phyloP scores from a whole-genome alignment of 2,888 invertebrate species.

The Mechanitis messenoides region DNA sequence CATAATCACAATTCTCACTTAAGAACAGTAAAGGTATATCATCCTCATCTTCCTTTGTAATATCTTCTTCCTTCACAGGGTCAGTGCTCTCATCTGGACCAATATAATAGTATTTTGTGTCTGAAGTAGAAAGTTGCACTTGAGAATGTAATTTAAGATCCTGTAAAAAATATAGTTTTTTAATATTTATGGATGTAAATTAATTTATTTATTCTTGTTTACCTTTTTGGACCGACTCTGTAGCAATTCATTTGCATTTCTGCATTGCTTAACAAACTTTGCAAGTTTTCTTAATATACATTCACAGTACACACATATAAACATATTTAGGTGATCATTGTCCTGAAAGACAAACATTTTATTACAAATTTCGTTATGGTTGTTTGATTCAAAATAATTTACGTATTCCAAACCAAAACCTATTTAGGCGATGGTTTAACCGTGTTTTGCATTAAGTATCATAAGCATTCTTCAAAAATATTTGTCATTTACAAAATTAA shows the following conservation, averaged over 20 bases:
- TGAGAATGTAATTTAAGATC: neutral
- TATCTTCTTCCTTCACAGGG: slow-evolving; percentile 18
- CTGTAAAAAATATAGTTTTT: slow-evolving; percentile 7
- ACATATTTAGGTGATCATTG: slow-evolving; percentile 27
- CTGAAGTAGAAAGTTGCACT: slow-evolving; percentile 7
- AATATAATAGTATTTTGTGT: slow-evolving; percentile 12
- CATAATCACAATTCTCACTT: slow-evolving; percentile 17
- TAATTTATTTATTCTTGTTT: slow-evolving; percentile 1
- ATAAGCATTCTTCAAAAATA: neutral
- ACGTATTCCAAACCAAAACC: too few species aligned
- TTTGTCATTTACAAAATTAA: neutral
- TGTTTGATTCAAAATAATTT: neutral
- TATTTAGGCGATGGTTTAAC: too few species aligned
- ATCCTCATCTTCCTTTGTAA: slow-evolving; percentile 29
- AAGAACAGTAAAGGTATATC: slow-evolving; percentile 33
- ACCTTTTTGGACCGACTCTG: slow-evolving; percentile 11
- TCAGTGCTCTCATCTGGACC: slow-evolving; percentile 8
- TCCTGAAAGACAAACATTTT: slow-evolving; percentile 33
- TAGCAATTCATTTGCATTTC: slow-evolving; percentile 31
- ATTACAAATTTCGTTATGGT: too few species aligned
- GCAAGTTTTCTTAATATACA: slow-evolving; percentile 40
- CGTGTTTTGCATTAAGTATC: neutral
- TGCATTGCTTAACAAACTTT: slow-evolving; percentile 45
- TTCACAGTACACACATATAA: slow-evolving; percentile 43
- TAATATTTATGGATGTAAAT: neutral